Conservation (phyloP, 64 coral and sea anemone species). For the Stichodactyla helianthus region DNA sequence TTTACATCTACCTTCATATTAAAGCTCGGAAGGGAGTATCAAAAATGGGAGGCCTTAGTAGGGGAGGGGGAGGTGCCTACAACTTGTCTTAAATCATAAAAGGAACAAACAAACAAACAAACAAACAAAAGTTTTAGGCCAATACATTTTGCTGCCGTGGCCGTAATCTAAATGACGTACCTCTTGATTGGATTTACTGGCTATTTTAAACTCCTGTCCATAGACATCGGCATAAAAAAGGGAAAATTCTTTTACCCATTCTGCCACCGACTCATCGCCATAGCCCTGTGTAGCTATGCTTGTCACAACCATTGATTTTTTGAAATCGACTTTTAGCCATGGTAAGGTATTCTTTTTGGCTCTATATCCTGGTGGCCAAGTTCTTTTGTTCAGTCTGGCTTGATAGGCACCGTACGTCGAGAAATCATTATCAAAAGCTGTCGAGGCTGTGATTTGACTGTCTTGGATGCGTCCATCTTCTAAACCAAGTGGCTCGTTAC, state of each 20-base stretch:
- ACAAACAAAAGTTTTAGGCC: too few relatives aligned
- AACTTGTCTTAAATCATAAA: too few relatives aligned
- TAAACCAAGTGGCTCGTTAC: constrained; percentile 34
- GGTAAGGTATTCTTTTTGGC: background rate
- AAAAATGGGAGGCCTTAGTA: too few relatives aligned
- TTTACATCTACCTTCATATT: too few relatives aligned
- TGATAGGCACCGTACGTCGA: constrained; percentile 18
- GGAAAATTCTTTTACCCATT: constrained; percentile 24
- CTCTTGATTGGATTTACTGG: background rate
- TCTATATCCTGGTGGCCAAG: constrained; percentile 36
- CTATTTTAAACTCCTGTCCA: background rate
- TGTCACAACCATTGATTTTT: constrained; percentile 14
- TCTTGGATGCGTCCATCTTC: constrained; percentile 39
- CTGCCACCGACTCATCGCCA: constrained; percentile 7
- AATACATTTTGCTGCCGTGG: too few relatives aligned
- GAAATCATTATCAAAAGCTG: constrained; percentile 24
- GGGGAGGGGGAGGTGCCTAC: too few relatives aligned
- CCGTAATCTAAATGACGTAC: background rate
- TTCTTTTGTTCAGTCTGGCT: constrained; percentile 29
- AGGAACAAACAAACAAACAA: too few relatives aligned
- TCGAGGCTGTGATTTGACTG: background rate
- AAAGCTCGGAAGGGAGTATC: too few relatives aligned
- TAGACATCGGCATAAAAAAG: background rate
- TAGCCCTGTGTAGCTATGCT: constrained; percentile 54
- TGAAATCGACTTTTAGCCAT: constrained; percentile 40